Conservation (phyloP, 2,797 vertebrate species). For the Acropternis orthonyx region DNA sequence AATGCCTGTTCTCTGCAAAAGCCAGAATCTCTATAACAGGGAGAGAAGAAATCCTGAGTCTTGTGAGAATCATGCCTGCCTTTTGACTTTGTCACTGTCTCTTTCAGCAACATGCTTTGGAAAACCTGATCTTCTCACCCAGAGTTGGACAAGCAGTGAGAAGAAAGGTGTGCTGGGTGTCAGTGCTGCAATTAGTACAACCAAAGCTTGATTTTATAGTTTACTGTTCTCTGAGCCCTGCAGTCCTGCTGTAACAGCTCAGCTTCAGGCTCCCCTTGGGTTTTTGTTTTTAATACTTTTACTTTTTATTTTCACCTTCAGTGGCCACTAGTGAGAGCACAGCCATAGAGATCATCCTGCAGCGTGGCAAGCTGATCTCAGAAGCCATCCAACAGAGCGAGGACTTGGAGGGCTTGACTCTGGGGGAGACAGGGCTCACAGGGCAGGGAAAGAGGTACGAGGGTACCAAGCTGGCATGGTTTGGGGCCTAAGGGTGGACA, state of each 20-base stretch:
- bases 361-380: slow-evolving; percentile 61
- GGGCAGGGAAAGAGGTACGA: slow-evolving; percentile 70
- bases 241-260: background rate
- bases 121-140: background rate
- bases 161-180: background rate
- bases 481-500: background rate
- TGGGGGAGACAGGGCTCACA: slow-evolving; percentile 12
- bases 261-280: background rate
- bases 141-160: background rate
- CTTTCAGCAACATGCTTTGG: background rate
- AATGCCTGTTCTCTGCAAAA: background rate
- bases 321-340: slow-evolving; percentile 61
- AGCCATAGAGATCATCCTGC: slow-evolving; percentile 65
- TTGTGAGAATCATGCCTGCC: background rate
- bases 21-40: background rate
- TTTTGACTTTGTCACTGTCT: background rate
- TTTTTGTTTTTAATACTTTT: background rate
- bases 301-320: slow-evolving; percentile 34
- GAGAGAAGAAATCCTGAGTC: background rate
- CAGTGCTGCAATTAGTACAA: background rate
- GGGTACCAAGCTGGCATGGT: background rate
- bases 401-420: background rate
- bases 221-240: background rate
- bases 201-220: background rate
- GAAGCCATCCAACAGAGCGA: slow-evolving; percentile 58